Evolutionary conservation across 2,888 invertebrate species (phyloP).

Genomic region (Zeuzera pyrina): DNA sequence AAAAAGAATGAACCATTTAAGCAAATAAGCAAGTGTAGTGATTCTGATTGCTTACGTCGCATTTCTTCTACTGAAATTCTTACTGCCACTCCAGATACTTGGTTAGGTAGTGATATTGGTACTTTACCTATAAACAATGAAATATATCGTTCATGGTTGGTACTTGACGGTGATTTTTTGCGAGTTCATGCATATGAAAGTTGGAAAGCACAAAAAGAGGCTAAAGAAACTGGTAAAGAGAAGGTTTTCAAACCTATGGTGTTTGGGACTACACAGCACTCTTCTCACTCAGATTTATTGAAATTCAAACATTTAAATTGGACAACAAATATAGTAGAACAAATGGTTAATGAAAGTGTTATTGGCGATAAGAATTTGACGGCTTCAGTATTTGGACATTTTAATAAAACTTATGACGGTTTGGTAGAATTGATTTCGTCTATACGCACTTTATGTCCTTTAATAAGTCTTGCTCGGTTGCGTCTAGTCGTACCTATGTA

Average conservation of each 20-base stretch:
- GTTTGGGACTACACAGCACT: slow-evolving; percentile 83
- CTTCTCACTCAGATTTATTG: slow-evolving; percentile 76
- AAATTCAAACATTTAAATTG: slow-evolving; percentile 76
- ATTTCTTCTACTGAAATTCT: slow-evolving; percentile 73
- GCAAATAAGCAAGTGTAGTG: slow-evolving; percentile 64
- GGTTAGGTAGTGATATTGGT: slow-evolving; percentile 76
- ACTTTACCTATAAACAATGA: slow-evolving; percentile 77
- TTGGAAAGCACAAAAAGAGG: slow-evolving; percentile 68
- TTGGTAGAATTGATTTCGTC: slow-evolving; percentile 83
- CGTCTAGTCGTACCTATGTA: slow-evolving; percentile 80
- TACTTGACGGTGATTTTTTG: slow-evolving; percentile 80
- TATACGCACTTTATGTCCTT: slow-evolving; percentile 84
- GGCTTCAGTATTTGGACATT: slow-evolving; percentile 75
- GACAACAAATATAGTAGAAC: slow-evolving; percentile 76
- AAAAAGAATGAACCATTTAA: slow-evolving; percentile 75
- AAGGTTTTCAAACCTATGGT: slow-evolving; percentile 70
- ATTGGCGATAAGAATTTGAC: slow-evolving; percentile 77
- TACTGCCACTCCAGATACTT: slow-evolving; percentile 80
- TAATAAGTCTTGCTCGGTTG: slow-evolving; percentile 77
- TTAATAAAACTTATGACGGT: slow-evolving; percentile 80
- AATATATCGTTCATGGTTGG: slow-evolving; percentile 81
- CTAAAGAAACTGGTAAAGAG: slow-evolving; percentile 51
- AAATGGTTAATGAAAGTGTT: slow-evolving; percentile 75
- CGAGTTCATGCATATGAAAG: slow-evolving; percentile 77
- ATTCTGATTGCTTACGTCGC: slow-evolving; percentile 73